Conservation (phyloP, 2,888 invertebrate species). For the Aphodius granarius region DNA sequence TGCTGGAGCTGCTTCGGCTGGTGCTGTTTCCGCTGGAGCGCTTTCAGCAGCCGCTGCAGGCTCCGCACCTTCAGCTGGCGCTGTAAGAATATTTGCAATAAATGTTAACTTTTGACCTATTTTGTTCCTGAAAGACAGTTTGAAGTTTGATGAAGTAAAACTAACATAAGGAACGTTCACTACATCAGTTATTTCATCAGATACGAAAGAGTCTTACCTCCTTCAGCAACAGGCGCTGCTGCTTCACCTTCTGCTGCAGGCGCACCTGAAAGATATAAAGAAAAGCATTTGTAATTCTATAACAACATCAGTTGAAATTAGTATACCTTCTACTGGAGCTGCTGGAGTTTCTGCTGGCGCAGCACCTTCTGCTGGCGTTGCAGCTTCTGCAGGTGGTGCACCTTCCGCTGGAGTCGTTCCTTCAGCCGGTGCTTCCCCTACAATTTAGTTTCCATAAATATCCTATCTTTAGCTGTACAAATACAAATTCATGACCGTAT, state of each 20-base stretch:
- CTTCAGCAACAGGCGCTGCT: constrained; percentile 31
- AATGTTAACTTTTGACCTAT: too few species aligned
- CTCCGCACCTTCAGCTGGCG: constrained; percentile 36
- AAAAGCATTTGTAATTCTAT: not conserved
- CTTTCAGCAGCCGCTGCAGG: constrained; percentile 45
- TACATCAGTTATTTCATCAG: too few species aligned
- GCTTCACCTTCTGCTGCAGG: constrained; percentile 37
- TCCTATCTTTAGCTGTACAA: too few species aligned
- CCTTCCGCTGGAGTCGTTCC: constrained; percentile 34
- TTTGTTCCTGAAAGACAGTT: too few species aligned
- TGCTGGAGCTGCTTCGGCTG: constrained; percentile 49
- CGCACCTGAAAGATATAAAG: constrained; percentile 6
- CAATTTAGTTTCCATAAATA: constrained; percentile 30
- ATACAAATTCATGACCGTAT: too few species aligned
- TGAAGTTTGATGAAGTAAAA: too few species aligned
- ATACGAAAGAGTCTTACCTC: too few species aligned
- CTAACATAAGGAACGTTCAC: too few species aligned
- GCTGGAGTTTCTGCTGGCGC: constrained; percentile 44
- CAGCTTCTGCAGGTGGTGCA: constrained; percentile 37
- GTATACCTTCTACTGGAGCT: constrained; percentile 21
- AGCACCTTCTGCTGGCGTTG: constrained; percentile 41
- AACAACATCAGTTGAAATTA: not conserved
- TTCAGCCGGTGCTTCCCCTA: constrained; percentile 41
- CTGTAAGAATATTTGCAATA: too few species aligned
- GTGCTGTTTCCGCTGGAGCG: constrained; percentile 40